Evolutionary conservation across 30 jellyfish, hydroid and myxozoan species (phyloP), one percentile per base, ranked within the genome.

Genomic region (Cassiopea andromeda): DNA sequence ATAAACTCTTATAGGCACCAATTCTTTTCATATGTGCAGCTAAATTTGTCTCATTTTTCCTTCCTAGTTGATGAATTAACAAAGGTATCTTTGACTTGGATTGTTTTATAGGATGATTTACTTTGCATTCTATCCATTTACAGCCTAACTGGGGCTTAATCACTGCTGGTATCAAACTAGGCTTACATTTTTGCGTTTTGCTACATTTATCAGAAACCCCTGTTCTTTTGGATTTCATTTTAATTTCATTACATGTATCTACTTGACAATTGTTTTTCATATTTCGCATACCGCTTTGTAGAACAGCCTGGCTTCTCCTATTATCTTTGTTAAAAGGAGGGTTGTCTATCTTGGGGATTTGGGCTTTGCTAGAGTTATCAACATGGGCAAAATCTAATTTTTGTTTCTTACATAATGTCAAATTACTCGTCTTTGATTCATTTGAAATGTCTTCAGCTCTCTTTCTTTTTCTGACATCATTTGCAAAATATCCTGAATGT

Each of bases 21-120:
- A 14, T 14, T 15, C 75, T 6, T 19, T 16, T 66, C 75, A 78
- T 7, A 46, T 78, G 87, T 5, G 77, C 87, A 8, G 13, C 59
- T 5, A 78, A 10, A 54, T 78, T 78, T 57, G 57, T 17, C 5
- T 50, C 77, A 49, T 78, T 78, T 54, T 58, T 58, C 0, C 77
- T 60, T 50, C 87, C 87, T 38, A 78, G 77, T 46, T 78, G 60
- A n/a, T 78, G 87, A 10, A 78, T 78, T n/a, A 72, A 72, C 18
- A 78, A 54, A 27, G 75, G 60, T 1, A 78, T 78, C 54, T 72
- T 78, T 48, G 57, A 49, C 46, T 78, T 78, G 5, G 87, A 78
- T 45, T 78, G 87, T 78, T 78, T 78, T 10, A 78, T 44, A 9
- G 87, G 87, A 54, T 78, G 87, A 54, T 78, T 78, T 44, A 78